A percentile compares a stretch with the other conserved stretches of the same genome.
These are phyloP conservation scores for Gadus chalcogrammus DNA, from an alignment of 2,113 vertebrate species.

Conservation along the genomic window DNA sequence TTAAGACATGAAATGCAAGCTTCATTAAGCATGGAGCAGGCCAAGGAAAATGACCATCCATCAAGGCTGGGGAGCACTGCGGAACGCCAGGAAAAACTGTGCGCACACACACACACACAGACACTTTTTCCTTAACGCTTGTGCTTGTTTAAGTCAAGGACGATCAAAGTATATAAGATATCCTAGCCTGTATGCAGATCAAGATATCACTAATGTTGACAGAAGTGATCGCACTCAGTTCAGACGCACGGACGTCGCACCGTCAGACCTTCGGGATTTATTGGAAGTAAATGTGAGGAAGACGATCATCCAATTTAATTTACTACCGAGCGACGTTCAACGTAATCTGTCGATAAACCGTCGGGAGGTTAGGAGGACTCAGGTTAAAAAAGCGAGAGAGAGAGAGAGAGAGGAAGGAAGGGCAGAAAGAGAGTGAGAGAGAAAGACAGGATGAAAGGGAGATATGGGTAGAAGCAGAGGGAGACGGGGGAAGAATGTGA, in stretches of 20 bases:
- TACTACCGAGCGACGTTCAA: no score
- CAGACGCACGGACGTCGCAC: neutral
- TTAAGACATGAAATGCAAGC: slow-evolving; percentile 69
- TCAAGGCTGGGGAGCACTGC: slow-evolving; percentile 53
- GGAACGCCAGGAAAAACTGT: neutral
- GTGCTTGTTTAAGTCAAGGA: neutral
- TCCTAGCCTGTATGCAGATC: neutral
- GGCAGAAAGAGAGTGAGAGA: neutral
- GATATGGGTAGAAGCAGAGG: no score
- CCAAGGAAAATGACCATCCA: slow-evolving; percentile 72
- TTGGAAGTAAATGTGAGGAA: no score
- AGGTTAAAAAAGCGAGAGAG: no score
- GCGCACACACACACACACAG: slow-evolving; percentile 2
- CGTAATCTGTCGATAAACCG: no score
- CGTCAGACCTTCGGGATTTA: no score
- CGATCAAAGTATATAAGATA: neutral
- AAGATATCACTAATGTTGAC: neutral
- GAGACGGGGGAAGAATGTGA: neutral
- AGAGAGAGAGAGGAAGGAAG: no score
- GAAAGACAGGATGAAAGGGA: neutral
- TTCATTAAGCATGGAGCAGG: slow-evolving; percentile 70
- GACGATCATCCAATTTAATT: no score
- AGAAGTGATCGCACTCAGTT: neutral
- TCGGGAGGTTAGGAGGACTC: no score
- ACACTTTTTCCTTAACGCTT: neutral